Conservation (phyloP, 2,888 invertebrate species). For the Drosophila rellima region DNA sequence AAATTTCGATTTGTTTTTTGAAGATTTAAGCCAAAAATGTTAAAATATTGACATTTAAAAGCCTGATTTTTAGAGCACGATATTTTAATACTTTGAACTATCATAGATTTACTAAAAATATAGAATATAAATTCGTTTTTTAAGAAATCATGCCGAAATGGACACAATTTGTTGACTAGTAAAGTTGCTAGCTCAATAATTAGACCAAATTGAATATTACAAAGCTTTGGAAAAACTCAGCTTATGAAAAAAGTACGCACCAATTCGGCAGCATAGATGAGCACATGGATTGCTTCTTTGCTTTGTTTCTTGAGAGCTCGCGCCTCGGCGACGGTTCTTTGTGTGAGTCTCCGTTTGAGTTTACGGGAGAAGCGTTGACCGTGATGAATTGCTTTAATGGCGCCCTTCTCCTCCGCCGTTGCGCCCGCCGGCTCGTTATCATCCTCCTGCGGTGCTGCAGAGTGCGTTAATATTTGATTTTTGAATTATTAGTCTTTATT, state of each 20-base stretch:
- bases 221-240: no score
- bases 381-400: conserved; percentile 92
- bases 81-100: no score
- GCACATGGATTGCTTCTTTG: conserved; percentile 90
- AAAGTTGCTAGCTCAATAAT: no score
- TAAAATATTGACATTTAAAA: no score
- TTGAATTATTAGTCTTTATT: conserved; percentile 19
- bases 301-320: conserved; percentile 92
- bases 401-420: conserved; percentile 84
- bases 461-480: conserved; percentile 5
- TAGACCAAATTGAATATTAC: no score
- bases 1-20: no score
- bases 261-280: conserved; percentile 92
- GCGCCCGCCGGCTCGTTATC: conserved; percentile 66
- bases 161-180: no score
- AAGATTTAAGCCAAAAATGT: no score
- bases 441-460: conserved; percentile 72
- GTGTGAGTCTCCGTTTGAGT: conserved; percentile 91
- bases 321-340: conserved; percentile 92
- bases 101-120: no score
- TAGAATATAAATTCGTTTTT: no score
- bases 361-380: conserved; percentile 92
- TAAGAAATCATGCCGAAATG: no score
- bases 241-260: conserved; percentile 87
- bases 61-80: no score